phyloP scores from a whole-genome alignment of 2,797 vertebrate genomes.

The Leptatherina wallacei region DNA sequence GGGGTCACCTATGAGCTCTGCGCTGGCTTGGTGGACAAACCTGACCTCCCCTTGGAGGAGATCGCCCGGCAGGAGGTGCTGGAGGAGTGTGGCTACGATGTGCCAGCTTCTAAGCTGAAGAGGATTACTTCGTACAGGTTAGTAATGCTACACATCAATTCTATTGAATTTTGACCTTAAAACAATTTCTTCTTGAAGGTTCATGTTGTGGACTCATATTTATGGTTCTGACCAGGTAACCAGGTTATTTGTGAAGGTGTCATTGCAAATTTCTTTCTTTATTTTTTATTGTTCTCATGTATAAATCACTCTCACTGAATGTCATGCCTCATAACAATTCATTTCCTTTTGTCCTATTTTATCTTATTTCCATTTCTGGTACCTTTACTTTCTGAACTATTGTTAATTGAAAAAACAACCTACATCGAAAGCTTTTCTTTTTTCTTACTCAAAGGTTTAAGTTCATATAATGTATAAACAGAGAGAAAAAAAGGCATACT shows the following conservation, averaged over 20 bases:
- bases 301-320: conserved; percentile 18
- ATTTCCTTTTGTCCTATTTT: too few species aligned
- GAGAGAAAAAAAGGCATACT: too few species aligned
- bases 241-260: neutral
- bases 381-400: too few species aligned
- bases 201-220: neutral
- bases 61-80: conserved; percentile 90
- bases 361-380: too few species aligned
- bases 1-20: conserved; percentile 94
- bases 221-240: neutral
- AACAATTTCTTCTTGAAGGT: neutral
- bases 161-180: neutral
- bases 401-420: too few species aligned
- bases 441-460: too few species aligned
- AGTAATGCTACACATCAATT: neutral
- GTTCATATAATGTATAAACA: too few species aligned
- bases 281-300: conserved; percentile 2
- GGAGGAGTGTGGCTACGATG: conserved; percentile 93
- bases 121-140: conserved; percentile 93
- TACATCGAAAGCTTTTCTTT: too few species aligned
- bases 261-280: neutral
- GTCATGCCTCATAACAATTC: neutral
- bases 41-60: conserved; percentile 89
- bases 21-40: conserved; percentile 92
- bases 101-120: conserved; percentile 82